phyloP scores from a whole-genome alignment of 1,140 invertebrate species.

The Apis cerana region DNA sequence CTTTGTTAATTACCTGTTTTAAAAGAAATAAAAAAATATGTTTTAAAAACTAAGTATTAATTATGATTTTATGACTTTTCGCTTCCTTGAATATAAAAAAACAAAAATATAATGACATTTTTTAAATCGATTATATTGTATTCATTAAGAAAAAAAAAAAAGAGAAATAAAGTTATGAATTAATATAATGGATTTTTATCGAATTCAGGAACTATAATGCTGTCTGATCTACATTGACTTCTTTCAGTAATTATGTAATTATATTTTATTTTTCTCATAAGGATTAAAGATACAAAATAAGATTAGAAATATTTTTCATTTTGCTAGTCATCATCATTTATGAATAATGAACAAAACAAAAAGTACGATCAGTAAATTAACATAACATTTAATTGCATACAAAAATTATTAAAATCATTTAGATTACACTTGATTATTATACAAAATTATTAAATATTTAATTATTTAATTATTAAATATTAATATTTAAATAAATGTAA shows the following conservation, averaged over 20 bases:
- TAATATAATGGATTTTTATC: neutral
- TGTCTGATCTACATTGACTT: neutral
- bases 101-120: neutral
- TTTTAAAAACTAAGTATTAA: too few species aligned
- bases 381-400: neutral
- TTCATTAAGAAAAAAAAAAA: neutral
- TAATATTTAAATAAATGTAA: too few species aligned
- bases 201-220: neutral
- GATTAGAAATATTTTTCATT: constrained; percentile 30
- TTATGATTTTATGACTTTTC: neutral
- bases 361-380: neutral
- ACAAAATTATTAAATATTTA: neutral
- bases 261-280: constrained; percentile 3
- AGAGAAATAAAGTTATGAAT: neutral
- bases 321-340: neutral
- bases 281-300: neutral
- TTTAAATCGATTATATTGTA: neutral
- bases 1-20: too few species aligned
- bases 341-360: neutral
- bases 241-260: neutral
- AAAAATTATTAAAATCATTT: neutral
- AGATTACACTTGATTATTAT: neutral
- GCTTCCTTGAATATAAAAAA: too few species aligned
- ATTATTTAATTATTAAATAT: too few species aligned
- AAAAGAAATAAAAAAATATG: too few species aligned